phyloP scores from a whole-genome alignment of 2,888 invertebrate genomes.

The Nemoura dubitans region DNA sequence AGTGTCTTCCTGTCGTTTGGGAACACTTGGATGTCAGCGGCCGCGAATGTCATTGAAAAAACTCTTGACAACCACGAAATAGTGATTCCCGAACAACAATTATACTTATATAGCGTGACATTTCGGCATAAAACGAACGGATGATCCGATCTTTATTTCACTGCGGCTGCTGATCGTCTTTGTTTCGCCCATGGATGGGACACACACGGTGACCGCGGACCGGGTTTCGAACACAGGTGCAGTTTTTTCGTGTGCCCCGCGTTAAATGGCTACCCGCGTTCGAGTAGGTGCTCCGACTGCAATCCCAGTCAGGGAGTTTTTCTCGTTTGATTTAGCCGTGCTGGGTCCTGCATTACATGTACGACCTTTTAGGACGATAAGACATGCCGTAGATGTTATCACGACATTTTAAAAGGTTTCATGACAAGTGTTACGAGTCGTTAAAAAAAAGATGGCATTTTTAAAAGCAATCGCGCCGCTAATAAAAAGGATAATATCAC shows the following conservation, averaged over 20 bases:
- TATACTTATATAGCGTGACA: not conserved
- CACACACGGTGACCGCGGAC: not conserved
- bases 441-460: conserved; percentile 42
- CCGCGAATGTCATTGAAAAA: not conserved
- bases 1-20: not conserved
- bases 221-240: conserved; percentile 26
- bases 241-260: conserved; percentile 19
- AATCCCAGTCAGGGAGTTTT: not conserved
- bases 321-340: conserved; percentile 26
- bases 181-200: too few relatives aligned
- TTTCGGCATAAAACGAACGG: not conserved
- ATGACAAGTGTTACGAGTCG: conserved; percentile 47
- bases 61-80: not conserved
- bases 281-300: not conserved
- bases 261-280: conserved; percentile 21
- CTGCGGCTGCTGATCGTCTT: too few relatives aligned
- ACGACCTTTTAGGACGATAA: conserved; percentile 39
- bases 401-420: conserved; percentile 50
- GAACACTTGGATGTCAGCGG: not conserved
- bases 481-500: conserved; percentile 42
- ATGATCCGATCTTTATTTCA: not conserved
- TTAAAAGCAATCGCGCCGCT: conserved; percentile 27
- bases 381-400: conserved; percentile 45
- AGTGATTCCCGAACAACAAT: not conserved
- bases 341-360: not conserved